These are phyloP conservation scores for Idris sp. DNA, from an alignment of 1,140 invertebrate genomes.

Conservation along the genomic window DNA sequence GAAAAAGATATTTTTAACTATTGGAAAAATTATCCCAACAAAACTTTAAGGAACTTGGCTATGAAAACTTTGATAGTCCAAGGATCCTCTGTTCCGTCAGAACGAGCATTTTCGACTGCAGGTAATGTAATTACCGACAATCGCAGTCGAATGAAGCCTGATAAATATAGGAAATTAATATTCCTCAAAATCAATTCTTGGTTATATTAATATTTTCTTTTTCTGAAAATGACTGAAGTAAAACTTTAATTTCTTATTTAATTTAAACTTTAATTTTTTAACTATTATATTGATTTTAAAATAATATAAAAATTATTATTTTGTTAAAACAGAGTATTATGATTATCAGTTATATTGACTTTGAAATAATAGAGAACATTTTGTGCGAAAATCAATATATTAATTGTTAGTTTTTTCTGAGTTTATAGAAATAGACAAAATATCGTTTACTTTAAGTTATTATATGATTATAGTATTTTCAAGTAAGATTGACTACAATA, in stretches of 20 bases:
- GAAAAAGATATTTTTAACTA: slow-evolving; percentile 5
- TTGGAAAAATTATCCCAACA: slow-evolving; percentile 10
- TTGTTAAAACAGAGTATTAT: no score
- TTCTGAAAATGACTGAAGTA: no score
- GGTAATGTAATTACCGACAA: slow-evolving; percentile 1
- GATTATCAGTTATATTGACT: no score
- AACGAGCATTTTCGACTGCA: slow-evolving; percentile 21
- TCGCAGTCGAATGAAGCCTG: slow-evolving; percentile 1
- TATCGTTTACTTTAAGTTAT: no score
- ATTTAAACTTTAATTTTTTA: not conserved
- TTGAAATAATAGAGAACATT: no score
- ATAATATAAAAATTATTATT: no score
- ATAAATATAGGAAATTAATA: slow-evolving; percentile 20
- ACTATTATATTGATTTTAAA: not conserved
- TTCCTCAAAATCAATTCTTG: slow-evolving; percentile 21
- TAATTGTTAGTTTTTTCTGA: no score
- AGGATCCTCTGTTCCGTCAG: slow-evolving; percentile 21
- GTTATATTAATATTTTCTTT: slow-evolving; percentile 10
- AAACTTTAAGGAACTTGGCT: slow-evolving; percentile 4
- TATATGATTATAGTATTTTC: no score
- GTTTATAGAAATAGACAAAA: no score
- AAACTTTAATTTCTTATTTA: slow-evolving; percentile 1
- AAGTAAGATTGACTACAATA: no score
- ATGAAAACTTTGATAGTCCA: slow-evolving; percentile 8
- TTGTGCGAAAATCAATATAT: no score